These are phyloP conservation scores for Barbus barbus DNA, from an alignment of 2,113 vertebrate species.

Conservation along the genomic window DNA sequence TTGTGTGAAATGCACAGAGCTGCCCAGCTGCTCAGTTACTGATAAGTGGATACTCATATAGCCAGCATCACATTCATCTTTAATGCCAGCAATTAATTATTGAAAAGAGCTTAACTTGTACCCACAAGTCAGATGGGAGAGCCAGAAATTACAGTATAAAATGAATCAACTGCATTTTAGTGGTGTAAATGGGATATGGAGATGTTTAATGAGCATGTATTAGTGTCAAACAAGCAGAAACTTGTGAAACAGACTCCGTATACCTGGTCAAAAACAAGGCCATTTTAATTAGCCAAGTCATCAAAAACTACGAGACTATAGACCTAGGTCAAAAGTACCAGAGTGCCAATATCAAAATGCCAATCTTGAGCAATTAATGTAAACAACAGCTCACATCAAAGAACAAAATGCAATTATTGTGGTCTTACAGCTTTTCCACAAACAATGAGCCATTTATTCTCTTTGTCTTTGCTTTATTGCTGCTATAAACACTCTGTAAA, in stretches of 20 bases:
- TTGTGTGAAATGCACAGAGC: slow-evolving; percentile 16
- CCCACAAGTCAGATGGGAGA: slow-evolving; percentile 34
- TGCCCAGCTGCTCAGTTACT: slow-evolving; percentile 40
- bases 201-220: not conserved
- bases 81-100: slow-evolving; percentile 55
- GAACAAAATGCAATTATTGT: slow-evolving; percentile 24
- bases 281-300: not conserved
- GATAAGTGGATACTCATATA: slow-evolving; percentile 45
- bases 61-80: slow-evolving; percentile 48
- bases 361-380: not conserved
- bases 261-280: not conserved
- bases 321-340: not conserved
- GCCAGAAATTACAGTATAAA: slow-evolving; percentile 27
- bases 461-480: slow-evolving; percentile 24
- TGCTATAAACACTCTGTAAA: slow-evolving; percentile 17
- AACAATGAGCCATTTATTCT: slow-evolving; percentile 46
- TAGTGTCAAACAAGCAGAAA: not conserved
- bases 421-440: slow-evolving; percentile 21
- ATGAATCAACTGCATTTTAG: slow-evolving; percentile 28
- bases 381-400: not conserved
- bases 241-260: too few relatives aligned
- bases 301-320: not conserved
- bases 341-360: not conserved
- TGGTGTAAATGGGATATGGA: not conserved
- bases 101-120: slow-evolving; percentile 33